Percentiles rank a stretch among this genome's conserved stretches.
Conservation (phyloP, 2,797 vertebrate genomes). For the Crypturellus tataupa region DNA sequence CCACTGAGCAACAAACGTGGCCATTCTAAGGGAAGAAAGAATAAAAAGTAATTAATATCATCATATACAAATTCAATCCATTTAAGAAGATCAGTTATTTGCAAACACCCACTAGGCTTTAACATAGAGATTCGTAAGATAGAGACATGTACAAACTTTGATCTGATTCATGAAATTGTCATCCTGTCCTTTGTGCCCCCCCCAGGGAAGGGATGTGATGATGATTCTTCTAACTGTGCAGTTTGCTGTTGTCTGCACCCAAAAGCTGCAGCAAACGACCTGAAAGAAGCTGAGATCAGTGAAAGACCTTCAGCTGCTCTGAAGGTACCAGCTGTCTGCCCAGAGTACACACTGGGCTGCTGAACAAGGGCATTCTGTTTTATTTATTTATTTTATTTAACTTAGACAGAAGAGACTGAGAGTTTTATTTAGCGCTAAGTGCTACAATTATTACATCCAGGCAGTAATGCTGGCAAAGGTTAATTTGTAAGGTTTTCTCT, state of each 20-base stretch:
- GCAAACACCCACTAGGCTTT: not conserved
- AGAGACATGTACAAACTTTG: not conserved
- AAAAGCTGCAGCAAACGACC: not conserved
- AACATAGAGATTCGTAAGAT: not conserved
- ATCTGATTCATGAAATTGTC: not conserved
- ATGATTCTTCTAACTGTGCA: not conserved
- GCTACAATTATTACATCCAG: not conserved
- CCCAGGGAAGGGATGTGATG: not conserved
- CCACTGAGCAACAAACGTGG: conserved; percentile 98
- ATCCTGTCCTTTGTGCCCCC: not conserved
- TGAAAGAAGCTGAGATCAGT: not conserved
- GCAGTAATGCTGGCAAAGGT: not conserved
- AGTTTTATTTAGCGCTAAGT: conserved; percentile 5
- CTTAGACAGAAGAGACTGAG: not conserved
- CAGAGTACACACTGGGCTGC: not conserved
- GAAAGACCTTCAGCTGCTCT: not conserved
- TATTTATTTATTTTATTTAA: conserved; percentile 50
- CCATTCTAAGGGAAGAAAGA: conserved; percentile 87
- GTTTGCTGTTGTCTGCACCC: not conserved
- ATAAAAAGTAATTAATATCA: not conserved
- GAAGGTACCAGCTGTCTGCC: not conserved
- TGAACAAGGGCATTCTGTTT: not conserved
- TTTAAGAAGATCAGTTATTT: conserved; percentile 13
- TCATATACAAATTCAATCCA: not conserved
- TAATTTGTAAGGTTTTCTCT: conserved; percentile 5